Conservation (phyloP, 2,113 vertebrate species). For the Tetrax tetrax region DNA sequence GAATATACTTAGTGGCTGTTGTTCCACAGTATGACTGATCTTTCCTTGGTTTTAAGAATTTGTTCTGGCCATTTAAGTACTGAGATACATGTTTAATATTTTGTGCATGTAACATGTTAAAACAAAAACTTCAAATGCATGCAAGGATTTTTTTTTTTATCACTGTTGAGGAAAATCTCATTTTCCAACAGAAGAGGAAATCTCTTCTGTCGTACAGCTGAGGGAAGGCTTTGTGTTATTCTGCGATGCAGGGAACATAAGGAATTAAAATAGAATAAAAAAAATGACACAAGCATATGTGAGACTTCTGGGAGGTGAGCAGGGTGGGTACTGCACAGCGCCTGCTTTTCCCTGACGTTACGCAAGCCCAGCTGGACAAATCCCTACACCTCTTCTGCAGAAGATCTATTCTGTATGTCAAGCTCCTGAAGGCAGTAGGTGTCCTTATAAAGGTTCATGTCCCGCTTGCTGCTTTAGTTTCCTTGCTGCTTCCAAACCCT, state of each 20-base stretch:
- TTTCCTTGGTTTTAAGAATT: not conserved
- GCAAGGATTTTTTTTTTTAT: not conserved
- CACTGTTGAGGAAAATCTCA: not conserved
- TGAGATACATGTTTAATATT: not conserved
- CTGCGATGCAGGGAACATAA: not conserved
- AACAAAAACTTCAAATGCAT: not conserved
- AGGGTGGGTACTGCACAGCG: not conserved
- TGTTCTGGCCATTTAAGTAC: not conserved
- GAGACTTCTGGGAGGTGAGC: not conserved
- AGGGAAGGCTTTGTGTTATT: not conserved
- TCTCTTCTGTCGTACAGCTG: not conserved
- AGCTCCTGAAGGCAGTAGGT: not conserved
- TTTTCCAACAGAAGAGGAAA: not conserved
- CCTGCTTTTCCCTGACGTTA: not conserved
- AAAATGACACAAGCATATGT: not conserved
- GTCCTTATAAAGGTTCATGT: not conserved
- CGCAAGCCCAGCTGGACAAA: not conserved
- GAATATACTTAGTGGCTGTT: not conserved
- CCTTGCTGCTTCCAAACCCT: not conserved
- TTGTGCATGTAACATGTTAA: not conserved
- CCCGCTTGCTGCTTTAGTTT: not conserved
- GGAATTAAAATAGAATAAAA: not conserved
- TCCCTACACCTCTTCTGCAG: accelerated
- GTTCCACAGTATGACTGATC: not conserved
- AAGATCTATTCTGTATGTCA: not conserved